phyloP scores from a whole-genome alignment of 30 jellyfish, hydroid and myxozoan species.

The Turritopsis dohrnii region DNA sequence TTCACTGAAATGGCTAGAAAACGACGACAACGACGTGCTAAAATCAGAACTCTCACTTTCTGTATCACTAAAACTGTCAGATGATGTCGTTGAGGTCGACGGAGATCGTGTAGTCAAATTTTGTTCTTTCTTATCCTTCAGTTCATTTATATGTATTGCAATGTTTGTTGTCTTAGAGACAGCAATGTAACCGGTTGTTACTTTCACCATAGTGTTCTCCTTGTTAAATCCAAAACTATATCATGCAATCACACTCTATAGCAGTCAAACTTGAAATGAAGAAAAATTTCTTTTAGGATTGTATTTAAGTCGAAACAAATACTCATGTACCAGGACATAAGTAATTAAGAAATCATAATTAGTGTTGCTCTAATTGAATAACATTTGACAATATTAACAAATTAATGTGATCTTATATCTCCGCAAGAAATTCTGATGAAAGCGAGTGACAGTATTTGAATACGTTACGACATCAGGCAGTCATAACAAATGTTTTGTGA shows the following conservation, averaged over 20 bases:
- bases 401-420: not conserved
- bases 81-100: not conserved
- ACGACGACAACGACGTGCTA: not conserved
- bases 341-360: not conserved
- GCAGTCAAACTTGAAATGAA: not conserved
- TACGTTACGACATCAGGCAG: not conserved
- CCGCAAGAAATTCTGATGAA: not conserved
- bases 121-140: not conserved
- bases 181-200: not conserved
- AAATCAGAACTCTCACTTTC: not conserved
- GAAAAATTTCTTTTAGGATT: not conserved
- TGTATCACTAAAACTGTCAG: not conserved
- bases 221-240: not conserved
- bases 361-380: not conserved
- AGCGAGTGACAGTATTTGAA: not conserved
- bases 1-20: not conserved
- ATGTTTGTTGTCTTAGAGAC: conserved; percentile 7
- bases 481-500: not conserved
- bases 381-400: not conserved
- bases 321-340: not conserved
- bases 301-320: not conserved
- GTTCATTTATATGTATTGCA: not conserved
- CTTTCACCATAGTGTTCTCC: not conserved
- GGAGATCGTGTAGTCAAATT: not conserved
- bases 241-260: not conserved